These are phyloP conservation scores for Gymnothorax javanicus DNA, from an alignment of 2,797 vertebrate species.

Conservation along the genomic window DNA sequence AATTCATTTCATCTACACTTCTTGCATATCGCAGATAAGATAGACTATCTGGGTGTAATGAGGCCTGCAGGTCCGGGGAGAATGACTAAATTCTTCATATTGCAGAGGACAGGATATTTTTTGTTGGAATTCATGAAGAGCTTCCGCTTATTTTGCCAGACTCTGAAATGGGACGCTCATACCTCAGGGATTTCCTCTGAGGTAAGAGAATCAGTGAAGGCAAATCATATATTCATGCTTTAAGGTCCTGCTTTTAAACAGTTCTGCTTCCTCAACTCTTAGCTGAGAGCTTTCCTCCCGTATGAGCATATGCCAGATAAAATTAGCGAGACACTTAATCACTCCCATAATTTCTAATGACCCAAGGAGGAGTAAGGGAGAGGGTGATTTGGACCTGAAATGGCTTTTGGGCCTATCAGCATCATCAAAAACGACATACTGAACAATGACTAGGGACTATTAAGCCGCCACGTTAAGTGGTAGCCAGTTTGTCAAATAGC, in stretches of 20 bases:
- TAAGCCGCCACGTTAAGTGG: slow-evolving; percentile 43
- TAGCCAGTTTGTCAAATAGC: slow-evolving; percentile 50
- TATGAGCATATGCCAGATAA: slow-evolving; percentile 41
- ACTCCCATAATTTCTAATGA: slow-evolving; percentile 50
- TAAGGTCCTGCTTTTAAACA: background rate
- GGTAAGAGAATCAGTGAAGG: background rate
- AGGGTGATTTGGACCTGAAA: slow-evolving; percentile 34
- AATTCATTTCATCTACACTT: background rate
- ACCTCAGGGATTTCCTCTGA: background rate
- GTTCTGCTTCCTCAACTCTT: background rate
- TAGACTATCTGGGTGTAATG: background rate
- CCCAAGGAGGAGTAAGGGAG: slow-evolving; percentile 26
- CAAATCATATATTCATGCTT: background rate
- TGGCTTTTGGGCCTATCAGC: slow-evolving; percentile 42
- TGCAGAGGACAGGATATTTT: background rate
- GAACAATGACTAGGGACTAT: slow-evolving; percentile 35
- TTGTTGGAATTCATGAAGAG: background rate
- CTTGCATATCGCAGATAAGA: background rate
- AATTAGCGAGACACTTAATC: slow-evolving; percentile 52
- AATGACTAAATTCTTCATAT: background rate
- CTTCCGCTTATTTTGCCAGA: background rate
- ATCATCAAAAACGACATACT: slow-evolving; percentile 50
- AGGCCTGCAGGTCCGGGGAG: background rate
- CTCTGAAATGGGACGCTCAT: background rate
- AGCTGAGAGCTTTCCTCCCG: slow-evolving; percentile 19